Base-by-base conservation (phyloP, 64 coral and sea anemone genomes). In the Astreopora myriophthalma region DNA sequence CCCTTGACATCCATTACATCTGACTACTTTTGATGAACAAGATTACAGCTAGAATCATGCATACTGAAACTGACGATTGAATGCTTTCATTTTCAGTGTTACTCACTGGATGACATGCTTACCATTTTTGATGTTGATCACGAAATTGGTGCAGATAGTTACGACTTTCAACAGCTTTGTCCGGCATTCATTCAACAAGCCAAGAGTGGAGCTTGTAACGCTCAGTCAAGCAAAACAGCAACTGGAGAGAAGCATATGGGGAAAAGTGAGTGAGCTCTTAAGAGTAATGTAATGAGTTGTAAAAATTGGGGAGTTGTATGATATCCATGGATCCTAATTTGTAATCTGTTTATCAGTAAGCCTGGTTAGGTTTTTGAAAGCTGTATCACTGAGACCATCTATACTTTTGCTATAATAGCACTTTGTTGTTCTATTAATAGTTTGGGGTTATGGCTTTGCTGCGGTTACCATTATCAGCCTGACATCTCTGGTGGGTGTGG, bases 161-260 rank as follows among this genome's bases (percentile, higher is more conserved):
- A 14, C 61, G 71, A 89, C 24, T 78, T 96, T 27, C 93, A 89
- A 79, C 91, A 96, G 30, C 91, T 96, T 27, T 96, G 95, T 25
- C 95, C 95, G 35, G 91, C 95, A 24, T 76, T 96, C n/a, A 36
- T 96, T 34, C 95, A 96, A 64, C 95, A 96, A 92, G 63, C 79
- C 24, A 88, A 75, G 40, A 96, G 87, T 68, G 95, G 87, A 30
- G 82, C 87, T 58, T 96, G 95, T 70, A 57, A 85, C 10, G 16
- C 39, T 42, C 86, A 85, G 5, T 16, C 48, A 48, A 84, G 27
- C 44, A 0, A 33, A 29, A 88, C 58, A 28, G 49, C 38, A 2
- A 4, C 22, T 1, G 6, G 4, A 32, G 85, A 87, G 16, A 72
- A 49, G 36, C 0, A 70, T 7, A 48, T 51, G 36, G 85, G 85